phyloP scores from a whole-genome alignment of 1,140 invertebrate species.

The Drosophila sp. region DNA sequence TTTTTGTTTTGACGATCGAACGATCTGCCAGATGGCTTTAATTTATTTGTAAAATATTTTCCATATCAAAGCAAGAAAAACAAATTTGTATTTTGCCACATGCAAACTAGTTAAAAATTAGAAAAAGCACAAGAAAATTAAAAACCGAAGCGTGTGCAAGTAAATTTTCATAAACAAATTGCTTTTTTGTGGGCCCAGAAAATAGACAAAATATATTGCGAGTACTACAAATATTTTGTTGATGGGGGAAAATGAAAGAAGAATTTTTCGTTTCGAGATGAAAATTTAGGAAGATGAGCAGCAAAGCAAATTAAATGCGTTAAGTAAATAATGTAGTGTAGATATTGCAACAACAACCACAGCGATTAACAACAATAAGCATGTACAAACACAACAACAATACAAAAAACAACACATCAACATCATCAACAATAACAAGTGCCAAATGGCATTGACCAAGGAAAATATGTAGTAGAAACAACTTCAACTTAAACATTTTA shows the following conservation, averaged over 20 bases:
- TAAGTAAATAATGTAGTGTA: slow-evolving; percentile 48
- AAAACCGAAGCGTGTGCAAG: slow-evolving; percentile 49
- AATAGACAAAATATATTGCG: slow-evolving; percentile 15
- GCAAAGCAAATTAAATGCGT: slow-evolving; percentile 46
- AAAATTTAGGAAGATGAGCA: slow-evolving; percentile 22
- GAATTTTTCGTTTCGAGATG: slow-evolving; percentile 12
- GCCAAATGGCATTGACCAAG: slow-evolving; percentile 31
- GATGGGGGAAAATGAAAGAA: background rate
- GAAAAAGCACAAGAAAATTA: slow-evolving; percentile 33
- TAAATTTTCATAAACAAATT: slow-evolving; percentile 58
- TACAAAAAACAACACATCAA: slow-evolving; percentile 22
- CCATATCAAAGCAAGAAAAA: slow-evolving; percentile 75
- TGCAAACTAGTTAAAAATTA: slow-evolving; percentile 53
- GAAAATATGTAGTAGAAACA: slow-evolving; percentile 35
- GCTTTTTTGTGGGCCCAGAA: slow-evolving; percentile 13
- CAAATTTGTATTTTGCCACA: slow-evolving; percentile 56
- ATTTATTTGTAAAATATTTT: slow-evolving; percentile 80
- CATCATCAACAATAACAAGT: slow-evolving; percentile 23
- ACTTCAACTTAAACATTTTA: slow-evolving; percentile 26
- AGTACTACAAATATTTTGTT: slow-evolving; percentile 19
- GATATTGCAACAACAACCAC: slow-evolving; percentile 40
- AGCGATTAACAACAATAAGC: slow-evolving; percentile 18
- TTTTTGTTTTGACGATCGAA: slow-evolving; percentile 17
- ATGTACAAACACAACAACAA: slow-evolving; percentile 18
- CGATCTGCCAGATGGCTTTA: slow-evolving; percentile 74